Conservation (phyloP, 1,140 invertebrate species). For the Dinothrombium tinctorium region DNA sequence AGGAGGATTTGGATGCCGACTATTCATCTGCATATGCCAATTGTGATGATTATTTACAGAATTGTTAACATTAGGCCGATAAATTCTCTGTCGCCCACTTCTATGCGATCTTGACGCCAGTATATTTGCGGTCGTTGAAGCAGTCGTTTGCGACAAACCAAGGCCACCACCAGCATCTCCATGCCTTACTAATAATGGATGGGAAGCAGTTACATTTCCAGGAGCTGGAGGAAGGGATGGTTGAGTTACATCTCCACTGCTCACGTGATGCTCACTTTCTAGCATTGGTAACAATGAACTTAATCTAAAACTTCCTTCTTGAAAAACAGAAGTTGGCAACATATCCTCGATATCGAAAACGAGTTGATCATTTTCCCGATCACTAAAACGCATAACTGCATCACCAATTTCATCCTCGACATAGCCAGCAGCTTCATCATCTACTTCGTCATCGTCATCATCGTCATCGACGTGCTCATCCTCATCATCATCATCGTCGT, state of each 20-base stretch:
- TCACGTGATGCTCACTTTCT: conserved; percentile 6
- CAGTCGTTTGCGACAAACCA: not conserved
- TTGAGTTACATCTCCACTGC: conserved; percentile 1
- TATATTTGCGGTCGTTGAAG: conserved; percentile 12
- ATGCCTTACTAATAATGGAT: conserved; percentile 25
- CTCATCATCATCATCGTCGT: conserved; percentile 37
- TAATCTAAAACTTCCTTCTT: not conserved
- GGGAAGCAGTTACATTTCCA: conserved; percentile 21
- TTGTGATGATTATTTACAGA: conserved; percentile 16
- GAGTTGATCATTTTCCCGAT: conserved; percentile 20
- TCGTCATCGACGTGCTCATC: conserved; percentile 27
- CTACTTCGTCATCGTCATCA: conserved; percentile 14
- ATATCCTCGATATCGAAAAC: conserved; percentile 23
- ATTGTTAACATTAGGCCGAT: conserved; percentile 18
- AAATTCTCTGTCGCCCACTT: conserved; percentile 18
- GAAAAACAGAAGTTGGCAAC: conserved; percentile 17
- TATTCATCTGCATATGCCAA: conserved; percentile 19
- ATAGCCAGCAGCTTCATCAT: conserved; percentile 13
- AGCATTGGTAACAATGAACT: not conserved
- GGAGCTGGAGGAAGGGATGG: conserved; percentile 25
- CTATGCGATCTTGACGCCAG: conserved; percentile 19
- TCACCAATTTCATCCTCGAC: conserved; percentile 10
- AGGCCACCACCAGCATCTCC: conserved; percentile 15
- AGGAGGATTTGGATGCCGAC: conserved; percentile 35
- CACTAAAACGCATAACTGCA: conserved; percentile 9